Base-by-base conservation (phyloP, 2,113 vertebrate genomes). In the Chaenogobius annularis region DNA sequence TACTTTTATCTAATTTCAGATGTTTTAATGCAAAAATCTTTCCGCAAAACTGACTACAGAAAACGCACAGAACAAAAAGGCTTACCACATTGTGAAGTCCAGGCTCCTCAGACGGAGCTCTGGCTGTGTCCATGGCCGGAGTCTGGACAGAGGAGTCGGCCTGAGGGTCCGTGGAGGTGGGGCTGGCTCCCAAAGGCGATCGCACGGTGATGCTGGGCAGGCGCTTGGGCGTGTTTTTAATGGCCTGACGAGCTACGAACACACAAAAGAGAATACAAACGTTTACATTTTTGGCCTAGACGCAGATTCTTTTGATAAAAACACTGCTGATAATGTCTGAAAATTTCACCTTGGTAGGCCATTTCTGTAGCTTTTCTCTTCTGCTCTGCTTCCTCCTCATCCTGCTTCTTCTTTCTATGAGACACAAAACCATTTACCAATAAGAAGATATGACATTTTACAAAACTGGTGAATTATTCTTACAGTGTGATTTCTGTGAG, bases 361-460 rank as follows among this genome's bases (percentile, higher is more conserved):
- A 93, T 93, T 86, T 99, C 98, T 74, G 96, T 99, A 77, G 97
- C 96, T 89, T 95, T 98, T 85, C 94, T 96, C 83, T 97, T 99
- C 82, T 96, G 94, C 78, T 98, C 98, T 65, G 97, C 97, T 69
- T 98, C 96, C 31, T 99, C 98, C 66, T 99, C 98, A 15, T 98
- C 96, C 87, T 97, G 93, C 83, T 96, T 99, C 90, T 96, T 99
- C 87, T 97, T 99, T 92, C 98, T 99, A 76, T 7, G 12, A 66
- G 12, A 17, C 20, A 66, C 22, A 12, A 10, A 63, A 17, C 0
- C 1, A 9, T 17, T 63, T 47, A 14, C 11, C 11, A 47, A 11
- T 31, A 5, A n/a, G 19, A 63, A 40, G 5, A 14, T 1, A 35
- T 11, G 2, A 1, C 26, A 26, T 35, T 8, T 61, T 31, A 3